These are phyloP conservation scores for Neodontobutis hainanensis DNA, from an alignment of 2,113 vertebrate genomes.

Conservation along the genomic window DNA sequence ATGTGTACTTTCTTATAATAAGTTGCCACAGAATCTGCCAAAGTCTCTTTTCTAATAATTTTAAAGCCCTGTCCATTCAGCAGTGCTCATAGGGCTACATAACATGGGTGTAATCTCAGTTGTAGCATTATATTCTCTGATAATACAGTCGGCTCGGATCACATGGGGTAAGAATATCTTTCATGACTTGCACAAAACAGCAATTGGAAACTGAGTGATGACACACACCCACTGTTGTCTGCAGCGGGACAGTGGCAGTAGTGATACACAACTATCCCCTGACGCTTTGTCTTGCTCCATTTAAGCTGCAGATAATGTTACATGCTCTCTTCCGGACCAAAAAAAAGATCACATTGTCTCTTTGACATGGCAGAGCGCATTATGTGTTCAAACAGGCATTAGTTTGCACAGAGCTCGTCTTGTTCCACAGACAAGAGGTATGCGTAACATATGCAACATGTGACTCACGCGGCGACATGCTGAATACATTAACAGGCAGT, in stretches of 20 bases:
- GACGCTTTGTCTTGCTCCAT: constrained; percentile 67
- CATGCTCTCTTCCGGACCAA: constrained; percentile 63
- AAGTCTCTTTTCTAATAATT: too few species aligned
- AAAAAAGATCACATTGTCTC: constrained; percentile 68
- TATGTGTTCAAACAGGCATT: constrained; percentile 60
- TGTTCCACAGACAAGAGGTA: constrained; percentile 32
- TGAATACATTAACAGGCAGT: constrained; percentile 45
- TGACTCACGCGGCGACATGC: constrained; percentile 51
- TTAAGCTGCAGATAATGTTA: constrained; percentile 64
- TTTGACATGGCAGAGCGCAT: constrained; percentile 46
- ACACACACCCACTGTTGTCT: constrained; percentile 67
- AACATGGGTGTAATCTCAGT: neutral
- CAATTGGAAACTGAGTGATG: constrained; percentile 55
- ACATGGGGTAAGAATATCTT: constrained; percentile 55
- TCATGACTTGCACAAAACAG: constrained; percentile 71
- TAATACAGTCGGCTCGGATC: constrained; percentile 28
- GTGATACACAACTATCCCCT: constrained; percentile 50
- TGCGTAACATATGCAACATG: constrained; percentile 48
- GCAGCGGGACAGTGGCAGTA: constrained; percentile 45
- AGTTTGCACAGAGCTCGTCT: constrained; percentile 36
- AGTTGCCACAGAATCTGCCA: too few species aligned
- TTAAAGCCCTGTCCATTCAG: too few species aligned
- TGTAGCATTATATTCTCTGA: constrained; percentile 26
- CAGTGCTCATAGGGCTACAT: neutral
- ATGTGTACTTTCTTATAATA: too few species aligned